These are phyloP conservation scores for Apeira syringaria DNA, from an alignment of 2,888 invertebrate species.

Conservation along the genomic window DNA sequence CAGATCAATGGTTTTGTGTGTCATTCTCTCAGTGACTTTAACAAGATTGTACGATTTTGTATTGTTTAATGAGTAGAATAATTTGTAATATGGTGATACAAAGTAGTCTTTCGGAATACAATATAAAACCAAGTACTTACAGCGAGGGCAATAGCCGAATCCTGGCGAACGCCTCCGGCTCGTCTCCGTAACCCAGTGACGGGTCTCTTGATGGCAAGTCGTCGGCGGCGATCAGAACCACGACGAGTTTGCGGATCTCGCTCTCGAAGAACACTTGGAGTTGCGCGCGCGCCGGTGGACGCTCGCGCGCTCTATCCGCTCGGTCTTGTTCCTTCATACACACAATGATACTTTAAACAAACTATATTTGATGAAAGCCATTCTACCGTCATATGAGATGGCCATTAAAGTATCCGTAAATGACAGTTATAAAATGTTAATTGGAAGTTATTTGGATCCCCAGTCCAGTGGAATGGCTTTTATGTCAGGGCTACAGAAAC, in stretches of 20 bases:
- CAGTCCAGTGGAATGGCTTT: conserved; percentile 36
- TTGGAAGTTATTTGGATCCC: conserved; percentile 2
- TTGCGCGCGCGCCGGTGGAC: conserved; percentile 91
- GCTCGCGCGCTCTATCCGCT: conserved; percentile 79
- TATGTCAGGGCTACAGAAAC: conserved; percentile 17
- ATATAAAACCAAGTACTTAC: conserved; percentile 84
- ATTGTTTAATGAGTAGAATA: too few species aligned
- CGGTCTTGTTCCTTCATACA: conserved; percentile 73
- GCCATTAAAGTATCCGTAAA: not conserved
- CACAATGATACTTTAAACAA: conserved; percentile 13
- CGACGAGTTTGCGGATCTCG: conserved; percentile 91
- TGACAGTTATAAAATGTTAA: not conserved
- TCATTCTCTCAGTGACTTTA: too few species aligned
- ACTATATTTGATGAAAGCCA: conserved; percentile 28
- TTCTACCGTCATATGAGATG: conserved; percentile 15
- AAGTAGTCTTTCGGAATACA: too few species aligned
- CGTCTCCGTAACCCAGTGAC: conserved; percentile 88
- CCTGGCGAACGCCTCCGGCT: conserved; percentile 94
- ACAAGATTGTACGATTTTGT: too few species aligned
- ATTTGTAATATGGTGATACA: too few species aligned
- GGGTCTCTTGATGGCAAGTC: conserved; percentile 92
- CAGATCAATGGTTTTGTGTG: too few species aligned
- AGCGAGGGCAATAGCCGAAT: conserved; percentile 91
- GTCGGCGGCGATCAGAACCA: conserved; percentile 93
- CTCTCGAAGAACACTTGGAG: conserved; percentile 95